Percentiles rank a stretch among this genome's conserved stretches.
Evolutionary conservation across 2,888 invertebrate species (phyloP).

Genomic region (Meandrusa payeni): DNA sequence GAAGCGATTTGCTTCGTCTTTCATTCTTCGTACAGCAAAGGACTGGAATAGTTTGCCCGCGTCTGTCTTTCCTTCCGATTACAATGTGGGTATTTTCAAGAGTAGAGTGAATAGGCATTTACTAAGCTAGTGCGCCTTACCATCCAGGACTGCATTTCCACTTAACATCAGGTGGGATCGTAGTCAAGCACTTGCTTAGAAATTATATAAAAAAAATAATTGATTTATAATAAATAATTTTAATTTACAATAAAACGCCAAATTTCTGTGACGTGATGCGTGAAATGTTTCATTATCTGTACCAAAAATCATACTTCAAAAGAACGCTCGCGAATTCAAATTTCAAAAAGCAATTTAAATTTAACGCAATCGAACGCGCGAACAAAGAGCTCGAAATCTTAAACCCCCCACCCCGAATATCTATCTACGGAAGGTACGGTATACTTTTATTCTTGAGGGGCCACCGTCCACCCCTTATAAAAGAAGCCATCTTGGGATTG

Average conservation of each 20-base stretch:
- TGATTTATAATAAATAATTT: no score
- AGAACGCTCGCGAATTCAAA: conserved; percentile 39
- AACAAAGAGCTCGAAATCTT: conserved; percentile 46
- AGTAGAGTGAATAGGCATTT: no score
- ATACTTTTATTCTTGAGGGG: conserved; percentile 78
- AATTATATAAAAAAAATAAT: neutral
- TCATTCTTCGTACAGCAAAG: no score
- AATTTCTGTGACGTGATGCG: conserved; percentile 2
- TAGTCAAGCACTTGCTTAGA: no score
- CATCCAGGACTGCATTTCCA: no score
- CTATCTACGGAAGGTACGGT: conserved; percentile 68
- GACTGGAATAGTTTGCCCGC: no score
- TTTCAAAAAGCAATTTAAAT: conserved; percentile 66
- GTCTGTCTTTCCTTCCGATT: no score
- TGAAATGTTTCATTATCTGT: conserved; percentile 29
- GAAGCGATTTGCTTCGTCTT: no score
- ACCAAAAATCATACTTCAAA: conserved; percentile 34
- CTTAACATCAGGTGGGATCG: no score
- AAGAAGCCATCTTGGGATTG: conserved; percentile 80
- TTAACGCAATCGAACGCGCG: conserved; percentile 63
- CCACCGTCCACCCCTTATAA: conserved; percentile 76
- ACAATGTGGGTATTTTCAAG: no score
- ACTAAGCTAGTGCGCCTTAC: no score
- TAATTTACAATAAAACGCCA: no score
- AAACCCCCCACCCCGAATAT: conserved; percentile 50